phyloP scores from a whole-genome alignment of 2,888 invertebrate species.

The Pteria penguin region DNA sequence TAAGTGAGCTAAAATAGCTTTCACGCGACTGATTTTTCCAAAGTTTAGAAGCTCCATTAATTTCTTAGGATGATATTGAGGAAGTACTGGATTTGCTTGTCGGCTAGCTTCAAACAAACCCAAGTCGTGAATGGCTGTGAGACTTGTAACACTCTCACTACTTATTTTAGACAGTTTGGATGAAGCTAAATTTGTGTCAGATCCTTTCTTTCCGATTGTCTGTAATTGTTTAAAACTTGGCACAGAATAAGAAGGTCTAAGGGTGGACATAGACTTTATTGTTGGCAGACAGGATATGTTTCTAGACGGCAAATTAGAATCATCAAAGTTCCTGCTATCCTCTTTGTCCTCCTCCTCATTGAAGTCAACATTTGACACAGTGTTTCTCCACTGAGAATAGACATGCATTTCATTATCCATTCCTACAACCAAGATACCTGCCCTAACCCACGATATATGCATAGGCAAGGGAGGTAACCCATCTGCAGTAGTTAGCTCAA shows the following conservation, averaged over 20 bases:
- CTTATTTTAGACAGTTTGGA: conserved; percentile 50
- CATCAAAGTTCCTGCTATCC: conserved; percentile 41
- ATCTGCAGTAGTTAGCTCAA: conserved; percentile 95
- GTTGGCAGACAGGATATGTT: conserved; percentile 47
- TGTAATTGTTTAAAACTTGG: conserved; percentile 65
- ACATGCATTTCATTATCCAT: conserved; percentile 99
- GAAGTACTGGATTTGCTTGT: conserved; percentile 97
- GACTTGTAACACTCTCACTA: conserved; percentile 71
- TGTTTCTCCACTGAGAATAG: conserved; percentile 93
- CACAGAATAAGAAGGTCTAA: conserved; percentile 70
- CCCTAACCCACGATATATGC: conserved; percentile 99
- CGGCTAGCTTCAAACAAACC: conserved; percentile 96
- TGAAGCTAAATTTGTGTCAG: conserved; percentile 33
- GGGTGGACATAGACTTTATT: conserved; percentile 60
- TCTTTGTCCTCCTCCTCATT: conserved; percentile 42
- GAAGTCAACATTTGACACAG: conserved; percentile 39
- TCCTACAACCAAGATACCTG: conserved; percentile 97
- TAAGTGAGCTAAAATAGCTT: conserved; percentile 97
- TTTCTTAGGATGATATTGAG: conserved; percentile 99
- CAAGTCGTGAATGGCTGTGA: conserved; percentile 77
- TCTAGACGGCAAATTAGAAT: conserved; percentile 47
- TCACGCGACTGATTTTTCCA: conserved; percentile 97
- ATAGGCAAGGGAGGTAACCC: conserved; percentile 97
- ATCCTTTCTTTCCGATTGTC: conserved; percentile 52
- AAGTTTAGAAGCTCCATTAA: conserved; percentile 98